These are phyloP conservation scores for Xerus inauris DNA, from an alignment of 2,113 vertebrate species.

Conservation along the genomic window DNA sequence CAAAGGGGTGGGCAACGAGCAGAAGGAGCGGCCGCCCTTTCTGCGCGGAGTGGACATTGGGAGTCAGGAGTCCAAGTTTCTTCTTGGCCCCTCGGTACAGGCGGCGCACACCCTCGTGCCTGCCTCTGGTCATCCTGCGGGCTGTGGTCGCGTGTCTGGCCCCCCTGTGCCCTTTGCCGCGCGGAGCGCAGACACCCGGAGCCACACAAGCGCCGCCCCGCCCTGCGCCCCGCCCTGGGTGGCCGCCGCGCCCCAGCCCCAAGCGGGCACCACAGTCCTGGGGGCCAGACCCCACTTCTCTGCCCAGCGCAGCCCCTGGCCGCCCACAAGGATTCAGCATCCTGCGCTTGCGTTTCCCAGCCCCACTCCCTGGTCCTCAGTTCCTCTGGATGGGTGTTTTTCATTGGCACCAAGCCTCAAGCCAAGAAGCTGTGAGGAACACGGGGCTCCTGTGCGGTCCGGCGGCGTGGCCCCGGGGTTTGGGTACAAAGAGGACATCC, in stretches of 20 bases:
- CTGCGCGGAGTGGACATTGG: background rate
- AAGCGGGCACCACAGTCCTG: no score
- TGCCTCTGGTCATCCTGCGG: background rate
- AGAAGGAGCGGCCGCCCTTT: background rate
- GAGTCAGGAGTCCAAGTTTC: conserved; percentile 63
- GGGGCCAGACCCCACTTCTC: no score
- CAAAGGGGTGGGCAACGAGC: background rate
- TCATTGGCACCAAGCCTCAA: background rate
- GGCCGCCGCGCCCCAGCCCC: background rate
- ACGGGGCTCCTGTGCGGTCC: background rate
- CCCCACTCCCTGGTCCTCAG: background rate
- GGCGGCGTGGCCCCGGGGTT: no score
- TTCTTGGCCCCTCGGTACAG: background rate
- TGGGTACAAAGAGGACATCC: background rate
- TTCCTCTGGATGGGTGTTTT: background rate
- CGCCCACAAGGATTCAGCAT: background rate
- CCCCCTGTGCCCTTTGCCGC: background rate
- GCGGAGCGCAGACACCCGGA: background rate
- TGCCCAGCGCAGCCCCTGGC: background rate
- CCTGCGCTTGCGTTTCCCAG: background rate
- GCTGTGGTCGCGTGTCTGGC: background rate
- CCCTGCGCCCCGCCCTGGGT: background rate
- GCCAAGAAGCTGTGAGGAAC: background rate
- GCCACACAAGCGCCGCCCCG: background rate
- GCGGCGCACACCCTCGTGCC: background rate